Evolutionary conservation across 2,888 invertebrate genomes (phyloP).

Genomic region (Rambutsinella grinnellia): DNA sequence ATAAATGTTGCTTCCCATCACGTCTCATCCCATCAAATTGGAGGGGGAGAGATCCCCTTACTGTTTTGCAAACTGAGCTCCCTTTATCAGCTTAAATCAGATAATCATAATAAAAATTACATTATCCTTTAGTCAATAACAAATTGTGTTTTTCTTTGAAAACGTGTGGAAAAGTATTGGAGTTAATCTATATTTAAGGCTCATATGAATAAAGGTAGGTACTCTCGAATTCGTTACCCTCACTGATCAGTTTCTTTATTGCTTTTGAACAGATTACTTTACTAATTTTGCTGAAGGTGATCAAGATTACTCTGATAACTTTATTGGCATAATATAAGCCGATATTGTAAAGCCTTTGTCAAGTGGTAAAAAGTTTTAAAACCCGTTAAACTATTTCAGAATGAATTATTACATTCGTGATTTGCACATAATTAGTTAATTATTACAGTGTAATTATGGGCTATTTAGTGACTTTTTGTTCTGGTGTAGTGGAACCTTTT

Average conservation of each 20-base stretch:
- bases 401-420: slow-evolving; percentile 5
- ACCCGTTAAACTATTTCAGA: background rate
- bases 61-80: no score
- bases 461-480: background rate
- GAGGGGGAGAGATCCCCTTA: no score
- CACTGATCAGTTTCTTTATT: slow-evolving; percentile 35
- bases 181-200: background rate
- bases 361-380: no score
- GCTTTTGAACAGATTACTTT: slow-evolving; percentile 25
- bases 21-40: slow-evolving; percentile 35
- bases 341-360: no score
- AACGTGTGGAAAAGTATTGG: background rate
- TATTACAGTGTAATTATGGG: background rate
- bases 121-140: background rate
- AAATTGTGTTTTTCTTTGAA: background rate
- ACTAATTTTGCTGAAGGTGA: slow-evolving; percentile 1
- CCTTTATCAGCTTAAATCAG: no score
- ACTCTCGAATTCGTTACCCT: slow-evolving; percentile 12
- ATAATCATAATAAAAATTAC: slow-evolving; percentile 11
- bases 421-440: background rate
- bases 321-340: background rate
- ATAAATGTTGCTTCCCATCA: slow-evolving; percentile 24
- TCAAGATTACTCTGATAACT: background rate
- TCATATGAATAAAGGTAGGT: background rate
- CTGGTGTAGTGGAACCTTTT: background rate